Conservation (phyloP, 1,140 invertebrate species). For the Leptopilina clavipes region DNA sequence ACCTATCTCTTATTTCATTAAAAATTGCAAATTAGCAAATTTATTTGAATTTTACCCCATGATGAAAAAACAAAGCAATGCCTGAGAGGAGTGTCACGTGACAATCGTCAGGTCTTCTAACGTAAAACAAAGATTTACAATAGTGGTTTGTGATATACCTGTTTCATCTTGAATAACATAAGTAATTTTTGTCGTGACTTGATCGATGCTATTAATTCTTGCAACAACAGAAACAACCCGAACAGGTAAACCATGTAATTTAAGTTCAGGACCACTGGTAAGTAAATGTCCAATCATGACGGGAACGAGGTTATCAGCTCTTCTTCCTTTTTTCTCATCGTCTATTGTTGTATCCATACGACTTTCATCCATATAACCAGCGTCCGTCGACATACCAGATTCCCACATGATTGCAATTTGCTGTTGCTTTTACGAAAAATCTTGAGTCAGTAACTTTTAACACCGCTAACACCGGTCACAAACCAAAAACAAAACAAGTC, state of each 20-base stretch:
- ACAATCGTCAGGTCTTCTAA: too few species aligned
- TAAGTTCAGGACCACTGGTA: conserved; percentile 51
- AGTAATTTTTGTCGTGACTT: conserved; percentile 64
- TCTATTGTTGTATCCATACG: conserved; percentile 35
- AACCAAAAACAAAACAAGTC: background rate
- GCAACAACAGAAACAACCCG: conserved; percentile 59
- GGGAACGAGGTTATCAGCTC: conserved; percentile 61
- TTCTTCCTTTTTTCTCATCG: conserved; percentile 50
- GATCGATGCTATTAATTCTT: conserved; percentile 59
- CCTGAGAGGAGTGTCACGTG: too few species aligned
- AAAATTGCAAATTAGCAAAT: too few species aligned
- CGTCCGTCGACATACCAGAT: conserved; percentile 44
- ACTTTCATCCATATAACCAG: conserved; percentile 61
- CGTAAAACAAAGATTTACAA: too few species aligned
- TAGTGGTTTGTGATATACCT: conserved; percentile 53
- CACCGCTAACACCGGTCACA: background rate
- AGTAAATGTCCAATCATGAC: conserved; percentile 63
- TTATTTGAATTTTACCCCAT: too few species aligned
- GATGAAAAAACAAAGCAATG: too few species aligned
- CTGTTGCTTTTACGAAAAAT: conserved; percentile 17
- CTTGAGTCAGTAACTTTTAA: background rate
- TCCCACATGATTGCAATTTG: conserved; percentile 58
- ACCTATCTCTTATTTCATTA: too few species aligned
- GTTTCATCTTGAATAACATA: conserved; percentile 68
- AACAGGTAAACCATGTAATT: conserved; percentile 55